phyloP scores from a whole-genome alignment of 2,888 invertebrate genomes.

The Leucoma salicis region DNA sequence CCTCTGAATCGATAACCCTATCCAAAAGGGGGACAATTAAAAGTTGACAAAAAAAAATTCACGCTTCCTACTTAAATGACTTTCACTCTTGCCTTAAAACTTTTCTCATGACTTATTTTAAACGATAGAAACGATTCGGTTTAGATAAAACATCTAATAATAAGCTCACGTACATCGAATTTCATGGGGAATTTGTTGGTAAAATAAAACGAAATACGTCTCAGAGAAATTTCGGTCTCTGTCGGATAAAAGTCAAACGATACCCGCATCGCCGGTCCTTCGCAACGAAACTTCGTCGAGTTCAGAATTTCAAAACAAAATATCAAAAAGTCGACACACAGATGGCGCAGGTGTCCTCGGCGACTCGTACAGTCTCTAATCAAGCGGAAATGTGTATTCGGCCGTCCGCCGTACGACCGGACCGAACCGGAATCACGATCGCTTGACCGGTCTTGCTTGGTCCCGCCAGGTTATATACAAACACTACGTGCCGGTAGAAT shows the following conservation, averaged over 20 bases:
- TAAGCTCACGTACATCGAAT: constrained; percentile 15
- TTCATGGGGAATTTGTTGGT: constrained; percentile 28
- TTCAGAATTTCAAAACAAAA: constrained; percentile 68
- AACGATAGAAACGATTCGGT: no score
- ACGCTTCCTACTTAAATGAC: no score
- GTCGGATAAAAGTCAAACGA: constrained; percentile 55
- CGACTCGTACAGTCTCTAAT: constrained; percentile 70
- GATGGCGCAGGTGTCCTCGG: constrained; percentile 69
- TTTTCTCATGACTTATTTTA: no score
- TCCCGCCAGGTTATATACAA: constrained; percentile 37
- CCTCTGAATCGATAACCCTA: no score
- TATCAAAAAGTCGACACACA: constrained; percentile 61
- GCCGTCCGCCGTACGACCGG: constrained; percentile 51
- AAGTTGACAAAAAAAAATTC: no score
- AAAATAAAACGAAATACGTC: constrained; percentile 34
- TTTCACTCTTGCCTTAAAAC: no score
- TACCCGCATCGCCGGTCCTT: constrained; percentile 60
- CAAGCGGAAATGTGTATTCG: constrained; percentile 76
- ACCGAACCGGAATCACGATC: constrained; percentile 38
- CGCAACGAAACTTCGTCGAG: constrained; percentile 66
- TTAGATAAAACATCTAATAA: constrained; percentile 16
- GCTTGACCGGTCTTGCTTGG: constrained; percentile 21
- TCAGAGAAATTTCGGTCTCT: constrained; percentile 40
- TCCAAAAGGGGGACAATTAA: no score
- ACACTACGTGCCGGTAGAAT: constrained; percentile 43